Conservation (phyloP, 2,113 vertebrate species). For the Chionomys nivalis region DNA sequence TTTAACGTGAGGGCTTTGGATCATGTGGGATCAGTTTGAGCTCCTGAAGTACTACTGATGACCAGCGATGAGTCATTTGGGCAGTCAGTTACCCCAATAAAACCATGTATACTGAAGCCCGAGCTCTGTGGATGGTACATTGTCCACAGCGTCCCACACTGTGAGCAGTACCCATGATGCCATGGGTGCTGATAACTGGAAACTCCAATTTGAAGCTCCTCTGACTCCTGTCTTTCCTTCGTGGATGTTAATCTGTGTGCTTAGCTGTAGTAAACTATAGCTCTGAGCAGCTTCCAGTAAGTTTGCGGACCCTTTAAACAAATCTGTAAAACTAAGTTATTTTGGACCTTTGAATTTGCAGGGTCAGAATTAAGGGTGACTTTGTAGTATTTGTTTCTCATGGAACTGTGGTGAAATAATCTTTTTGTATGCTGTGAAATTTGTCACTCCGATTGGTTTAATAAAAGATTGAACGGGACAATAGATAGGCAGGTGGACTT, state of each 20-base stretch:
- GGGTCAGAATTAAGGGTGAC: background rate
- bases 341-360: background rate
- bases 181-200: background rate
- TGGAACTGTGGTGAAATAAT: no score
- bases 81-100: background rate
- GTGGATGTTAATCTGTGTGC: background rate
- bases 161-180: background rate
- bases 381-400: background rate
- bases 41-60: background rate
- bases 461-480: no score
- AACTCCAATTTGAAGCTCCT: background rate
- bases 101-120: background rate
- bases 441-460: no score
- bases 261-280: background rate
- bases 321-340: background rate
- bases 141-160: background rate
- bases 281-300: background rate
- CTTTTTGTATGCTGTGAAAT: no score
- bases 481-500: background rate
- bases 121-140: background rate
- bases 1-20: background rate
- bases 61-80: background rate
- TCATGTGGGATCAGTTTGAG: background rate
- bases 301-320: background rate
- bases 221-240: background rate